Conservation (phyloP, 2,113 vertebrate species). For the Plecotus auritus region DNA sequence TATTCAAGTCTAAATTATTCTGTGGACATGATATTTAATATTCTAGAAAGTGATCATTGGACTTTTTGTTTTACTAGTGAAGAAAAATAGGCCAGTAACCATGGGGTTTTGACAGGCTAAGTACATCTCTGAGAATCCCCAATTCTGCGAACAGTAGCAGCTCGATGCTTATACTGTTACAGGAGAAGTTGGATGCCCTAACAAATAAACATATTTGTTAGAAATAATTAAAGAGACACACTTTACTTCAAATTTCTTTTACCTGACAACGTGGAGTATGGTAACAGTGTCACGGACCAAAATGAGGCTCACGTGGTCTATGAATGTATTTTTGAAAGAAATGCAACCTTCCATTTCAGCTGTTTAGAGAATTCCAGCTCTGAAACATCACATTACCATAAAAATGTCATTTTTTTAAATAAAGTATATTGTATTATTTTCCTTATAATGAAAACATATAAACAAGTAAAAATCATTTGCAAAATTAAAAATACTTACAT, state of each 20-base stretch:
- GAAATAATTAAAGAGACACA: constrained; percentile 39
- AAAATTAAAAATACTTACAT: constrained; percentile 69
- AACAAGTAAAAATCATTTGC: constrained; percentile 60
- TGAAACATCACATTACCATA: constrained; percentile 16
- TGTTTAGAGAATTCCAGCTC: constrained; percentile 7
- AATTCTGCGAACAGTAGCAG: constrained; percentile 35
- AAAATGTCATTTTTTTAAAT: neutral
- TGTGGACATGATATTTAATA: constrained; percentile 21
- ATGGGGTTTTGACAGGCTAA: neutral
- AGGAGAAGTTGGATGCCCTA: constrained; percentile 15
- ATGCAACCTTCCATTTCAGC: neutral
- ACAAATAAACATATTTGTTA: constrained; percentile 21
- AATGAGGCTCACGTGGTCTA: neutral
- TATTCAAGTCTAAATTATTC: constrained; percentile 21
- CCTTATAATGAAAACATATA: constrained; percentile 61
- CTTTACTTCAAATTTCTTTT: constrained; percentile 48
- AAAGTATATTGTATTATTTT: constrained; percentile 6
- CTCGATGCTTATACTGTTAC: neutral
- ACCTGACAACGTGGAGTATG: neutral
- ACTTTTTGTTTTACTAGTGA: constrained; percentile 29
- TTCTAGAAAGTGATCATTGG: neutral
- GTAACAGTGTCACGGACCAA: constrained; percentile 25
- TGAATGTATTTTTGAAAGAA: constrained; percentile 30
- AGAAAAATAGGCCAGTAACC: neutral
- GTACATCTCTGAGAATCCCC: neutral